Base-by-base conservation (phyloP, 2,113 vertebrate species). In the Salvelinus sp. region DNA sequence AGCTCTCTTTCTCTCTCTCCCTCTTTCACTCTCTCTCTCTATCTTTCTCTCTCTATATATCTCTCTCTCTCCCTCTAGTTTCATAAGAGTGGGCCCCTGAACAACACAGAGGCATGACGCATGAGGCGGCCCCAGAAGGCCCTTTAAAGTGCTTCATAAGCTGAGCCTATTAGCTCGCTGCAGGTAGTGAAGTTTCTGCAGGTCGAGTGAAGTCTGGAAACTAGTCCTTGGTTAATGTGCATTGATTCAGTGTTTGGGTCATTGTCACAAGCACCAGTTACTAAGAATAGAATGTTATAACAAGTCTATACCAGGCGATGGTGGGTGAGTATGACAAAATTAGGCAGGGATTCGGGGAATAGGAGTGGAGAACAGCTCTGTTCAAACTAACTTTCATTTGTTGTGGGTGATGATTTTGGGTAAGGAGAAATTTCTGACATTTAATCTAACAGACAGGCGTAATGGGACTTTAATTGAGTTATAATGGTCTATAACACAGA, bases 131-230 rank as follows among this genome's bases (percentile, higher is more conserved):
- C 60, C 22, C 27, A 64, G 63, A 22, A 47, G 60, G 73, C 64
- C 68, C 60, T 74, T 69, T 25, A 74, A n/a, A 75, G 25, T 57
- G 28, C 62, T 58, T 73, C 38, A 62, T 33, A 47, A 27, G 71
- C 48, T 16, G 44, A 22, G 48, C 30, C 65, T 30, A 23, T 62
- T 62, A 62, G 58, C 58, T 62, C 16, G 2, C 58, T 62, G 6
- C 5, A 6, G 33, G 33, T 33, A 33, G 58, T 23, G 20, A 62
- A 3, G 6, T 62, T 62, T 62, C 58, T 62, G 58, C n/a, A 62
- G 58, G 58, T 62, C 23, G 2, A 62, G 50, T 4, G 50, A 54
- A 54, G 50, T 54, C n/a, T 62, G 58, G 58, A 62, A 62, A 7
- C 58, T 22, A 62, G 58, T n/a, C 58, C 58, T 62, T 62, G 22